phyloP scores from a whole-genome alignment of 2,888 invertebrate genomes.

The Nephrocerus scutellatus region DNA sequence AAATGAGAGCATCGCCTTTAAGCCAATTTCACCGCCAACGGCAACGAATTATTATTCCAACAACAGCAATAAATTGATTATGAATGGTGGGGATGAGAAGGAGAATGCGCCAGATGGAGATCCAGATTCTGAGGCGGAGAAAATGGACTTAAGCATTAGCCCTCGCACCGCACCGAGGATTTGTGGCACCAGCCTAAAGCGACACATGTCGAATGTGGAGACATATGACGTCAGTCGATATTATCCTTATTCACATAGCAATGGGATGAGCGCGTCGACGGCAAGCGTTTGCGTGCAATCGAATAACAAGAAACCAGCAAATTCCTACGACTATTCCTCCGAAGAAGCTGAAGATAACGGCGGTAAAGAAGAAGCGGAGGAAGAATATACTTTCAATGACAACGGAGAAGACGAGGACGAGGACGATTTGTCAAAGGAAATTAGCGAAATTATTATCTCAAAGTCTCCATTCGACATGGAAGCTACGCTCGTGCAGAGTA shows the following conservation, averaged over 20 bases:
- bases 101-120: conserved; percentile 33
- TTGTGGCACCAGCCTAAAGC: conserved; percentile 29
- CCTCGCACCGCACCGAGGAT: conserved; percentile 24
- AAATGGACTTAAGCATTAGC: too few species aligned
- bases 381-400: too few species aligned
- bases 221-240: conserved; percentile 25
- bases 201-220: conserved; percentile 29
- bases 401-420: conserved; percentile 39
- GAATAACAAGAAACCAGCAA: too few species aligned
- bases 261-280: too few species aligned
- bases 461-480: too few species aligned
- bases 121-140: too few species aligned
- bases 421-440: conserved; percentile 37
- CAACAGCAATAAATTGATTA: conserved; percentile 19
- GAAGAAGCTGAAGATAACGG: conserved; percentile 13
- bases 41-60: conserved; percentile 19
- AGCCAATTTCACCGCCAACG: conserved; percentile 41
- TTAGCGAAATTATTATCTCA: too few species aligned
- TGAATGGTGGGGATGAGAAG: conserved; percentile 10
- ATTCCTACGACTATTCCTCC: too few species aligned
- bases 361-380: conserved; percentile 13
- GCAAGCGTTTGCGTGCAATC: too few species aligned
- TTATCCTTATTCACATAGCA: too few species aligned
- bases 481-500: too few species aligned
- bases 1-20: conserved; percentile 43